Percentiles rank a stretch among this genome's conserved stretches.
Conservation (phyloP, 2,888 invertebrate genomes). For the Formica aserva region DNA sequence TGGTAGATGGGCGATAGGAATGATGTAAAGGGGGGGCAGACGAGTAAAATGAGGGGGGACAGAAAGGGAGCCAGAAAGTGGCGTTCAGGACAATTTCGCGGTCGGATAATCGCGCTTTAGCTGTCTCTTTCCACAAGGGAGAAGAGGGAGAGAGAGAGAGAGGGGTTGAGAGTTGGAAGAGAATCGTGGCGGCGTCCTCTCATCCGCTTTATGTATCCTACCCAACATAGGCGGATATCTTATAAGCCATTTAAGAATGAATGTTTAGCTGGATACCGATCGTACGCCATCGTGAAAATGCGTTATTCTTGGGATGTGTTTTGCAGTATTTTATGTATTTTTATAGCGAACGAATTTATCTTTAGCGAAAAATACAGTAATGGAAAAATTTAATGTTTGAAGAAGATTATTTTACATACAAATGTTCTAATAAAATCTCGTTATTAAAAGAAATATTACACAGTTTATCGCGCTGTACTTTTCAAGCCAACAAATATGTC, state of each 20-base stretch:
- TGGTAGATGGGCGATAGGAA: background rate
- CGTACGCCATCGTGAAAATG: background rate
- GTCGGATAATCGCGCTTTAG: conserved; percentile 74
- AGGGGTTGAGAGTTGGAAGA: background rate
- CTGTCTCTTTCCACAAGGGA: conserved; percentile 57
- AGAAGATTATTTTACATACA: background rate
- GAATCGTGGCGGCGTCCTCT: conserved; percentile 14
- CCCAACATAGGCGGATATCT: conserved; percentile 3
- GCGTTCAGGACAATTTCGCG: conserved; percentile 74
- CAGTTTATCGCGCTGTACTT: background rate
- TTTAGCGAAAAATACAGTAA: background rate
- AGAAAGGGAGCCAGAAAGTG: conserved; percentile 58
- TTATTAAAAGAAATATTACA: background rate
- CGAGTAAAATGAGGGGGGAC: conserved; percentile 43
- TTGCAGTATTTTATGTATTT: background rate
- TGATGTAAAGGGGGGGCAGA: conserved; percentile 1
- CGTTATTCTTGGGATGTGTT: background rate
- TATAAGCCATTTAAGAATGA: conserved; percentile 41
- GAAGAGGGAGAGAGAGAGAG: background rate
- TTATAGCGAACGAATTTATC: background rate
- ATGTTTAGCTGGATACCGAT: conserved; percentile 18
- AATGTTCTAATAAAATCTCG: background rate
- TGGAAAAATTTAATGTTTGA: background rate
- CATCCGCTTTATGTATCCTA: background rate
- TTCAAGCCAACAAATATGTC: background rate